Evolutionary conservation across 2,113 vertebrate genomes (phyloP).

Genomic region (Poeciliopsis retropinna): DNA sequence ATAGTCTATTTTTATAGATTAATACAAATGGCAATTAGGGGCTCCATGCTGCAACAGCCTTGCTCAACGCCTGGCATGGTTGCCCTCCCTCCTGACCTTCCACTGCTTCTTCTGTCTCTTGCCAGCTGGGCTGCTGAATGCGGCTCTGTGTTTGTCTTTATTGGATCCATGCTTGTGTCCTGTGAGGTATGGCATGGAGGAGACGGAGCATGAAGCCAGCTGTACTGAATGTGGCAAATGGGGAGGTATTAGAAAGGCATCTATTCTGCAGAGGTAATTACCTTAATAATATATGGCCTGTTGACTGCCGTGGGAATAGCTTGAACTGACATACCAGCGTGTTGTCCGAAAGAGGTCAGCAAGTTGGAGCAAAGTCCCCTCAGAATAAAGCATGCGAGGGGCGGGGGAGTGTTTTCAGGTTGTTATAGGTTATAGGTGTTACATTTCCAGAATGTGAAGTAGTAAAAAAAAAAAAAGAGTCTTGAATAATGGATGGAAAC

Average conservation of each 20-base stretch:
- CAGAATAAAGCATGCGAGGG: conserved; percentile 15
- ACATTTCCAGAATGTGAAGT: neutral
- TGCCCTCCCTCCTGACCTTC: conserved; percentile 35
- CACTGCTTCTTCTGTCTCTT: conserved; percentile 16
- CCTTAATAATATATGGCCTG: conserved; percentile 68
- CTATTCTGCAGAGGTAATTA: conserved; percentile 66
- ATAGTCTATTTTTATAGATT: conserved; percentile 26
- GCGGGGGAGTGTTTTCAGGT: conserved; percentile 8
- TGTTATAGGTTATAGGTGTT: neutral
- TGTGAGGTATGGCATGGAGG: conserved; percentile 44
- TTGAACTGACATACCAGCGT: conserved; percentile 46
- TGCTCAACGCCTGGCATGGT: conserved; percentile 20
- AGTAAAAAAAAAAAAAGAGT: neutral
- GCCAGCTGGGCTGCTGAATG: conserved; percentile 39
- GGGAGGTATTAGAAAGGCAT: conserved; percentile 57
- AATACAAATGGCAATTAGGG: conserved; percentile 34
- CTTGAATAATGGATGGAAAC: neutral
- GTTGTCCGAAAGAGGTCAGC: conserved; percentile 56
- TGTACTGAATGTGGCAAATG: conserved; percentile 51
- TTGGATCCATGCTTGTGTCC: conserved; percentile 40
- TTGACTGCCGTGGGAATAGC: conserved; percentile 63
- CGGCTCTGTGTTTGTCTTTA: conserved; percentile 49
- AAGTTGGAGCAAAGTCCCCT: conserved; percentile 47
- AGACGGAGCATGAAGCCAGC: conserved; percentile 39
- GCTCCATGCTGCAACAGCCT: conserved; percentile 21